Evolutionary conservation across 1,140 invertebrate genomes (phyloP).

Genomic region (Amphibalanus amphitrite): DNA sequence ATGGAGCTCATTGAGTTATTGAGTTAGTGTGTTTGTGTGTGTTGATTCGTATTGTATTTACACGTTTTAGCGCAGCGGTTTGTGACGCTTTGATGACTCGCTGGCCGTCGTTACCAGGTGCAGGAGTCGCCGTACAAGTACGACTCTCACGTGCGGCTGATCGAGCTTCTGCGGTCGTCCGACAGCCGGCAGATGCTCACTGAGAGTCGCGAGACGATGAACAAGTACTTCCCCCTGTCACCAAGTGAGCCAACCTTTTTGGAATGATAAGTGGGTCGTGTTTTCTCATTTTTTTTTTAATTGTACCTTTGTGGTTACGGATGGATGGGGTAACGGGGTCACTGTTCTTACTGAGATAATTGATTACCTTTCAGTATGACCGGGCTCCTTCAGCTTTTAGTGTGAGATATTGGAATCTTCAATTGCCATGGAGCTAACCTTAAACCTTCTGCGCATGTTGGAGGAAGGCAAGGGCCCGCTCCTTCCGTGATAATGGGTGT

Average conservation of each 20-base stretch:
- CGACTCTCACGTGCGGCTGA: neutral
- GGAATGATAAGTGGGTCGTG: neutral
- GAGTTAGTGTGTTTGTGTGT: too few relatives aligned
- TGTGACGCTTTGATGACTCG: too few relatives aligned
- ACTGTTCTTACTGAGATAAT: neutral
- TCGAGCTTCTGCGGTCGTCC: neutral
- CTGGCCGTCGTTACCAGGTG: neutral
- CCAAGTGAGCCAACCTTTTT: neutral
- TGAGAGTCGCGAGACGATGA: neutral
- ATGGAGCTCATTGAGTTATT: too few relatives aligned
- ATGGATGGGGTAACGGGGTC: neutral
- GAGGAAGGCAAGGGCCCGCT: too few relatives aligned
- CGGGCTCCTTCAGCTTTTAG: neutral
- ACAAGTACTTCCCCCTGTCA: conserved; percentile 1
- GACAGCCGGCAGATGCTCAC: neutral
- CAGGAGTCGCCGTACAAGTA: neutral
- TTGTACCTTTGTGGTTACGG: neutral
- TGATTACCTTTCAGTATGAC: neutral
- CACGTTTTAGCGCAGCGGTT: too few relatives aligned
- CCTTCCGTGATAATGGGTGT: too few relatives aligned
- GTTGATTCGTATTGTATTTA: too few relatives aligned
- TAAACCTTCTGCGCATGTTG: too few relatives aligned
- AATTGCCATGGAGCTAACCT: too few relatives aligned
- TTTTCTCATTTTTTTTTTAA: neutral
- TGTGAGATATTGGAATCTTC: neutral